A percentile compares a stretch with the other conserved stretches of the same genome.
phyloP scores from a whole-genome alignment of 2,888 invertebrate genomes.

The Lasioglossum calceatum region DNA sequence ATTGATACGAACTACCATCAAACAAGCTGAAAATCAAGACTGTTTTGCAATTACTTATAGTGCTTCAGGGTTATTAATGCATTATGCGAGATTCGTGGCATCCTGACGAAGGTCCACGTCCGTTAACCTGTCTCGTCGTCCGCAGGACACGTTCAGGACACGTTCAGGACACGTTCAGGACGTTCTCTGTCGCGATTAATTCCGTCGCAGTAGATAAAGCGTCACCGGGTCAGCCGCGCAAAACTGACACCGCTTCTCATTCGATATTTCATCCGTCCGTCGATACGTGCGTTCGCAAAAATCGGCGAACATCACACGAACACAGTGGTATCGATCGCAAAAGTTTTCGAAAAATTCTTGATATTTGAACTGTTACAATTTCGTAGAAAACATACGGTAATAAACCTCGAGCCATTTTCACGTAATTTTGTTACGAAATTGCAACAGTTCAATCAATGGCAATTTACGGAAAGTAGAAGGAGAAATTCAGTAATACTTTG shows the following conservation, averaged over 20 bases:
- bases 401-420: no score
- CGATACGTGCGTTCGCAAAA: not conserved
- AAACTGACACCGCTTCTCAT: slow-evolving; percentile 20
- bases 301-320: not conserved
- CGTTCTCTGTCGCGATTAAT: slow-evolving; percentile 36
- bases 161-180: not conserved
- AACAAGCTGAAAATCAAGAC: not conserved
- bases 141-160: not conserved
- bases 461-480: not conserved
- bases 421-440: no score
- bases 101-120: not conserved
- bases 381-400: no score
- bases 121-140: not conserved
- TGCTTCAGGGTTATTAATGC: not conserved
- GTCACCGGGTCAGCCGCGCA: slow-evolving; percentile 3
- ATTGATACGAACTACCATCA: not conserved
- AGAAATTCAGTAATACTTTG: not conserved
- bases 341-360: no score
- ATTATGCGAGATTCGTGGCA: not conserved
- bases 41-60: not conserved
- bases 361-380: no score
- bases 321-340: not conserved
- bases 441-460: no score
- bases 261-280: slow-evolving; percentile 9
- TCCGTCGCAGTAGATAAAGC: slow-evolving; percentile 16